A percentile compares a stretch with the other conserved stretches of the same genome.
Evolutionary conservation across 2,113 vertebrate species (phyloP).

Genomic region (Elephantulus edwardii): DNA sequence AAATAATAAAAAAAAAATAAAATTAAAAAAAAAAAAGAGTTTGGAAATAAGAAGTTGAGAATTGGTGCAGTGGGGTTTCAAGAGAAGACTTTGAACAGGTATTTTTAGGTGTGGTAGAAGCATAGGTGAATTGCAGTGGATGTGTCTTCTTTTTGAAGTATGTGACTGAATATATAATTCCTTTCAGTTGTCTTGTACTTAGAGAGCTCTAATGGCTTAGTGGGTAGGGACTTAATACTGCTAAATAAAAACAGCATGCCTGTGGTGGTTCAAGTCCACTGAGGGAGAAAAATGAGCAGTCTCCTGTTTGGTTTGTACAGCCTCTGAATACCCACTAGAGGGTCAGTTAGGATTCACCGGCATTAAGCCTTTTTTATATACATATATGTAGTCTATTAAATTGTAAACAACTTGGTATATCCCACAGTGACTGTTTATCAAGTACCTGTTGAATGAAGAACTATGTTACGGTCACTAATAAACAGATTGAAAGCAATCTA

Average conservation of each 20-base stretch:
- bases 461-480: conserved; percentile 44
- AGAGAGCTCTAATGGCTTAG: background rate
- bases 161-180: background rate
- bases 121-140: background rate
- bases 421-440: conserved; percentile 40
- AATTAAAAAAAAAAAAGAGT: too few species aligned
- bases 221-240: too few species aligned
- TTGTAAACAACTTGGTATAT: conserved; percentile 57
- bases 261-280: too few species aligned
- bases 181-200: background rate
- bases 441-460: conserved; percentile 52
- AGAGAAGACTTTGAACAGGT: background rate
- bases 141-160: conserved; percentile 14
- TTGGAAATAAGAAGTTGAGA: too few species aligned
- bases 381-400: conserved; percentile 25
- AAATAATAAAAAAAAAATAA: too few species aligned
- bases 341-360: too few species aligned
- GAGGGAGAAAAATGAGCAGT: too few species aligned
- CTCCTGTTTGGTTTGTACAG: too few species aligned
- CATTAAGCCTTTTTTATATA: too few species aligned
- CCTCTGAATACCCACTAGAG: too few species aligned
- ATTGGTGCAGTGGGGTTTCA: background rate
- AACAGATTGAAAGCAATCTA: conserved; percentile 44
- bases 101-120: conserved; percentile 30
- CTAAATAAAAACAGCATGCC: too few species aligned